Conservation (phyloP, 2,888 invertebrate species). For the Parascotia fuliginaria region DNA sequence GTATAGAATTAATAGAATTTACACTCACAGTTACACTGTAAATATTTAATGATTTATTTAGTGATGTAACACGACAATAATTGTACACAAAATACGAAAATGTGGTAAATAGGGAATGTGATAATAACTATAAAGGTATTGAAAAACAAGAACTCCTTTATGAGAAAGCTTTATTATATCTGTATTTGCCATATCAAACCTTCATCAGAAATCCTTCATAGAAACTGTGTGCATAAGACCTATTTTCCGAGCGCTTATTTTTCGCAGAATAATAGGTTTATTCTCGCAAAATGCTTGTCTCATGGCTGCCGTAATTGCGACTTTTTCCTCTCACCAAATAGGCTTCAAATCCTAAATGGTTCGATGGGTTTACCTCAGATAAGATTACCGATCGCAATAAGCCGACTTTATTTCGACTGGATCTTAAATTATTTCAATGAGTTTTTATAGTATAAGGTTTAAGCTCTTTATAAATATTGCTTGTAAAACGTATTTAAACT, state of each 20-base stretch:
- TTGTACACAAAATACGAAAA: too few relatives aligned
- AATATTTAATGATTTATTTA: too few relatives aligned
- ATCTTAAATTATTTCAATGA: constrained; percentile 28
- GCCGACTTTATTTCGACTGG: constrained; percentile 27
- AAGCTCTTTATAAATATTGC: background rate
- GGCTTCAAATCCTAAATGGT: constrained; percentile 40
- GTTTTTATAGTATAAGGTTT: constrained; percentile 10
- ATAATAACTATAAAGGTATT: too few relatives aligned
- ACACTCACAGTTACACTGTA: too few relatives aligned
- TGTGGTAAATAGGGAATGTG: too few relatives aligned
- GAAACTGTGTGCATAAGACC: background rate
- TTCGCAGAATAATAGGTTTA: constrained; percentile 32
- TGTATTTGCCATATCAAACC: too few relatives aligned
- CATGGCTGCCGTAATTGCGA: constrained; percentile 33
- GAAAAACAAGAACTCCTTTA: too few relatives aligned
- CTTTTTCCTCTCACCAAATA: constrained; percentile 34
- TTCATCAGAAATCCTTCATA: background rate
- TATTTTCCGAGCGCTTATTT: background rate
- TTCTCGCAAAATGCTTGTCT: constrained; percentile 33
- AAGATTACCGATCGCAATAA: constrained; percentile 39
- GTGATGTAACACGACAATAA: too few relatives aligned
- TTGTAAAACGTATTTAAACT: too few relatives aligned
- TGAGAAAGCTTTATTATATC: too few relatives aligned
- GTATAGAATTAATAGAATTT: too few relatives aligned
- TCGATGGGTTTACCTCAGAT: constrained; percentile 32